A percentile compares a stretch with the other conserved stretches of the same genome.
These are phyloP conservation scores for Panagrolaimus sp. DNA, from an alignment of 1,140 invertebrate species.

Conservation along the genomic window DNA sequence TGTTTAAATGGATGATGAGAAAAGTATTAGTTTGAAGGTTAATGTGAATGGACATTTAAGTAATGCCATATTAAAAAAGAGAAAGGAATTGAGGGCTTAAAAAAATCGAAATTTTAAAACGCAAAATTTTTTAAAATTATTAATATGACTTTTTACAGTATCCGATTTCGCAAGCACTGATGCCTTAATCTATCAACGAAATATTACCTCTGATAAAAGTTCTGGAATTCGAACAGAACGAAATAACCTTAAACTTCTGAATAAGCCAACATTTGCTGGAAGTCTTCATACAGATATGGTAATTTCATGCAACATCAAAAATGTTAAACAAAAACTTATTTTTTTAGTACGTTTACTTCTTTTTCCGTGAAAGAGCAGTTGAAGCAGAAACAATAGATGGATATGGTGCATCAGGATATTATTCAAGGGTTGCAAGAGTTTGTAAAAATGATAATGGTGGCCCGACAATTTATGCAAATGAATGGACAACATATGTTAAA, in stretches of 20 bases:
- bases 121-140: not conserved
- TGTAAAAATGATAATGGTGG: slow-evolving; percentile 82
- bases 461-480: slow-evolving; percentile 70
- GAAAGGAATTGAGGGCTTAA: not conserved
- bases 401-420: slow-evolving; percentile 77
- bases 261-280: slow-evolving; percentile 48
- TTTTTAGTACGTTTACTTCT: slow-evolving; percentile 84
- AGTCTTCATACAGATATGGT: slow-evolving; percentile 71
- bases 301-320: not conserved
- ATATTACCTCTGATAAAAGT: slow-evolving; percentile 37
- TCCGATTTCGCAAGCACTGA: slow-evolving; percentile 48
- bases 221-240: slow-evolving; percentile 43
- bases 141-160: slow-evolving; percentile 33
- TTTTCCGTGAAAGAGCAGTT: slow-evolving; percentile 72
- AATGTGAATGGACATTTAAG: no score
- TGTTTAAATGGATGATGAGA: no score
- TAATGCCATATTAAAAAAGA: not conserved
- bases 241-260: slow-evolving; percentile 39
- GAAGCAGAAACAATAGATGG: slow-evolving; percentile 77
- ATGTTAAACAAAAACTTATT: not conserved
- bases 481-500: slow-evolving; percentile 88
- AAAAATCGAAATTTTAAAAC: not conserved
- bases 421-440: slow-evolving; percentile 81
- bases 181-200: slow-evolving; percentile 48
- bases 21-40: no score